Conservation (phyloP, 2,797 vertebrate species). For the Cheirogaleus major region DNA sequence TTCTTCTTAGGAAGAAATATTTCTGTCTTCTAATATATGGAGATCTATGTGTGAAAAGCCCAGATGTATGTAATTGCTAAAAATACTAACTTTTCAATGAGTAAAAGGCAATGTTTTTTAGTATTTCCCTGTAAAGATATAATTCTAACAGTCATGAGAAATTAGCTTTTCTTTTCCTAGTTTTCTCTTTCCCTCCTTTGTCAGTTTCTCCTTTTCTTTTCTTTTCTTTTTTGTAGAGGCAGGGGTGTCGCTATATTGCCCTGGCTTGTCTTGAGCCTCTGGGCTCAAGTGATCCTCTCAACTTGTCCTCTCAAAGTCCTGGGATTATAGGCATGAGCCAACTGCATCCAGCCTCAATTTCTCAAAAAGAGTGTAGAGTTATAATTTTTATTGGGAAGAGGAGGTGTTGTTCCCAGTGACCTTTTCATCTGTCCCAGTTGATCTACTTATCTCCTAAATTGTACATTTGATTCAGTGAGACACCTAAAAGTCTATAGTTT, state of each 20-base stretch:
- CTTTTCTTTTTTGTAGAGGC: neutral
- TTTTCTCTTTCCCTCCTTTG: neutral
- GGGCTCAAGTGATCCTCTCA: neutral
- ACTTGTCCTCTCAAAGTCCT: neutral
- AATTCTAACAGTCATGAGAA: neutral
- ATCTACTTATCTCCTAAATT: neutral
- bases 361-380: conserved; percentile 1
- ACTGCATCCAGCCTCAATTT: neutral
- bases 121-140: neutral
- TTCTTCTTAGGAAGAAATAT: neutral
- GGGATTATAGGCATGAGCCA: neutral
- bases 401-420: neutral
- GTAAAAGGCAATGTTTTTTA: neutral
- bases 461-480: conserved; percentile 2
- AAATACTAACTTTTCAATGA: neutral
- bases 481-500: neutral
- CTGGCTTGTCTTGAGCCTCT: neutral
- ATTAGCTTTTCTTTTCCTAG: neutral
- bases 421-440: neutral
- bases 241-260: neutral
- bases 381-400: neutral
- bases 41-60: neutral
- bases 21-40: neutral
- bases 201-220: neutral
- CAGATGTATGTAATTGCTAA: neutral